Percentiles rank a stretch among this genome's conserved stretches.
These are phyloP conservation scores for Myotis lucifugus DNA, from an alignment of 2,113 vertebrate genomes.

Conservation along the genomic window DNA sequence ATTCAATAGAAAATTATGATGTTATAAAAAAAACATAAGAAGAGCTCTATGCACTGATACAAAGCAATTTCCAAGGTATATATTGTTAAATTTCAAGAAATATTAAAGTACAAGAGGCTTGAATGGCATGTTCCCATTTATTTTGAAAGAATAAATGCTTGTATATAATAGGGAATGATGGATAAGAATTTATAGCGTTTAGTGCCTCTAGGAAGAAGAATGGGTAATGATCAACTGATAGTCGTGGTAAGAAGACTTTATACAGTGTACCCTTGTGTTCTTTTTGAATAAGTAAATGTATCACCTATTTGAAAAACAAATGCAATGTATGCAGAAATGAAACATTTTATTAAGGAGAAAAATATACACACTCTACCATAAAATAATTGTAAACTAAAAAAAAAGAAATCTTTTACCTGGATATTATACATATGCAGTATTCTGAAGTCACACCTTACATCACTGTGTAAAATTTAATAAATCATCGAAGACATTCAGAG, in stretches of 20 bases:
- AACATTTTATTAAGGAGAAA: neutral
- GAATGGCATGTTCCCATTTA: neutral
- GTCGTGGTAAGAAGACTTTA: neutral
- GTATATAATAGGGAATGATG: neutral
- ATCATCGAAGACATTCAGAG: constrained; percentile 49
- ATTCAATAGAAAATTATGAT: neutral
- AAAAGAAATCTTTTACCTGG: neutral
- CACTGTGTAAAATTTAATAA: constrained; percentile 49
- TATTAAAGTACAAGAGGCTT: neutral
- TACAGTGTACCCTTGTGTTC: neutral
- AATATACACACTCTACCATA: neutral
- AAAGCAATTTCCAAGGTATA: neutral
- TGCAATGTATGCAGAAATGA: neutral
- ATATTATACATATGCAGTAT: neutral
- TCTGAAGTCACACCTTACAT: constrained; percentile 49
- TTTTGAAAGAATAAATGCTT: neutral
- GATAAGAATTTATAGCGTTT: neutral
- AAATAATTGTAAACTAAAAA: neutral
- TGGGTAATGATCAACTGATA: neutral
- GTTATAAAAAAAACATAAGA: neutral
- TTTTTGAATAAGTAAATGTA: neutral
- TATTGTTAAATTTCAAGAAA: neutral
- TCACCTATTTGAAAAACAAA: constrained; percentile 1
- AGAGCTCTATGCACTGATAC: neutral
- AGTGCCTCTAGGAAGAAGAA: neutral